Evolutionary conservation across 1,140 invertebrate genomes (phyloP), one percentile per base, ranked within the genome.

Genomic region (Lutraria rhynchaena): DNA sequence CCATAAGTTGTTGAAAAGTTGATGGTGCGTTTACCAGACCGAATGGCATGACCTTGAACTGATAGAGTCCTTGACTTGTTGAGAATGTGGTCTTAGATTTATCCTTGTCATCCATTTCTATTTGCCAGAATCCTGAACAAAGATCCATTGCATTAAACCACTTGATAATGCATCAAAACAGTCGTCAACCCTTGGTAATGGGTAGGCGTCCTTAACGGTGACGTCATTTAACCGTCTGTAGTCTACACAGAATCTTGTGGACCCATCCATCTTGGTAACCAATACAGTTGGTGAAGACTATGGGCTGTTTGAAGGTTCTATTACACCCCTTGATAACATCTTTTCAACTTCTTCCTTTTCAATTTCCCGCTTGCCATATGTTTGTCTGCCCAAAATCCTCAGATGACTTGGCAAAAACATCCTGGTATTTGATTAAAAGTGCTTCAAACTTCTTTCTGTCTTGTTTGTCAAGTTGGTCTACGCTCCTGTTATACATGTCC

Each of bases 61-160:
- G 44, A 53, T 19, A 19, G 4, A 53, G 24, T 17, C 24, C 19
- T 53, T 53, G 19, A 17, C 44, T 76, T 33, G 83, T 84, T 19
- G 46, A 7, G 58, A 87, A 83, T 17, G 83, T 75, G 0, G 93
- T 93, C 61, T 92, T 90, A 35, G 90, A 71, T 27, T 80, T 88
- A 57, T 90, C 88, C 9, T 86, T n/a, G 17, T 73, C 17, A 11
- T 89, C 65, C 19, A 94, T 71, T 41, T 63, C 71, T 4, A 94
- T 81, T 75, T 93, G 93, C 91, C 91, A 91, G 75, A 82, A 92
- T 17, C 90, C 90, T 19, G 9, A 71, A 19, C n/a, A 57, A 17
- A 88, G 60, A 61, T 88, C 85, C 9, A 88, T 44, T 7, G 49
- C 69, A n/a, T 57, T 78, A 51, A 88, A 89, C 44, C 46, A 85